Conservation (phyloP, 1,140 invertebrate species). For the Apis laboriosa region DNA sequence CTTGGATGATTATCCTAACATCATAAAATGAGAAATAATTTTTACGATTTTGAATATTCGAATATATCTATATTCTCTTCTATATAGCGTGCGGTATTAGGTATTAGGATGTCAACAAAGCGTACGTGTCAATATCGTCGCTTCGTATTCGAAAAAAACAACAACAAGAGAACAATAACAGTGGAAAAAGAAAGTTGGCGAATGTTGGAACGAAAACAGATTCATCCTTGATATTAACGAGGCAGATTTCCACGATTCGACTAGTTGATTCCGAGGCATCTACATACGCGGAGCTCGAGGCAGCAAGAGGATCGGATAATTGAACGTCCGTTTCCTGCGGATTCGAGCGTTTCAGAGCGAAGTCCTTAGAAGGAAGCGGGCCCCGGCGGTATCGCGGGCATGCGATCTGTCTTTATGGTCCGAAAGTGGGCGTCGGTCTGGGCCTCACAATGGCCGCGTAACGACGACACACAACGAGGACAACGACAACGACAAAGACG, state of each 20-base stretch:
- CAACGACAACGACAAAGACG: conserved; percentile 54
- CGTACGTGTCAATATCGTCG: too few species aligned
- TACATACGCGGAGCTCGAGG: conserved; percentile 25
- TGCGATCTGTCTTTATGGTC: conserved; percentile 70
- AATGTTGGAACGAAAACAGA: neutral
- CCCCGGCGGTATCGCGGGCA: conserved; percentile 61
- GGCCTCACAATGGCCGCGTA: conserved; percentile 61
- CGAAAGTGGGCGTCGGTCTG: conserved; percentile 67
- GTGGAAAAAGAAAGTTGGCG: neutral
- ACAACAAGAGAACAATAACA: neutral
- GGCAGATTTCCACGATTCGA: conserved; percentile 27
- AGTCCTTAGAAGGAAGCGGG: conserved; percentile 66
- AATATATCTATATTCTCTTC: too few species aligned
- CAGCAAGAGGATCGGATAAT: conserved; percentile 59
- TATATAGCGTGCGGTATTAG: too few species aligned
- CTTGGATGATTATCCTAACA: too few species aligned
- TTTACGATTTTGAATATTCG: too few species aligned
- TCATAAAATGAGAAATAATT: too few species aligned
- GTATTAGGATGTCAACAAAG: too few species aligned
- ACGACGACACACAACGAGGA: conserved; percentile 63
- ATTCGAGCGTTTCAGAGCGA: conserved; percentile 52
- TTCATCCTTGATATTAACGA: conserved; percentile 24
- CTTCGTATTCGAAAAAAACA: neutral
- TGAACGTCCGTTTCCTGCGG: conserved; percentile 56
- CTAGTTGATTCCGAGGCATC: conserved; percentile 16